Evolutionary conservation across 2,113 vertebrate species (phyloP).

Genomic region (Pseudorasbora parva): DNA sequence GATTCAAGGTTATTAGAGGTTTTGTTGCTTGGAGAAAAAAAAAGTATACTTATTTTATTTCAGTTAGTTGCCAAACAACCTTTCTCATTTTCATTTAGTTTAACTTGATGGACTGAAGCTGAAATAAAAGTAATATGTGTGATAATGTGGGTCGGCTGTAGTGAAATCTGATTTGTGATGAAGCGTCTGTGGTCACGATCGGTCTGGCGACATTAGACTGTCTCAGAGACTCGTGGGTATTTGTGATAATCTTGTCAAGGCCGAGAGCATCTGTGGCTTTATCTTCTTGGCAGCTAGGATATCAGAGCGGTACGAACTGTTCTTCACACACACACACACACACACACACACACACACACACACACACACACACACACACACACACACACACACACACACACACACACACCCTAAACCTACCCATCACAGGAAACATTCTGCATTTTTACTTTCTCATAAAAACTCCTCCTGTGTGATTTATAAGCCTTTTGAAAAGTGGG

Average conservation of each 20-base stretch:
- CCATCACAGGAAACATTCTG: too few relatives aligned
- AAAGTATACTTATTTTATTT: too few relatives aligned
- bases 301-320: constrained; percentile 40
- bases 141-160: background rate
- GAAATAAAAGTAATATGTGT: background rate
- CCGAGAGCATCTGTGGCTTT: constrained; percentile 44
- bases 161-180: background rate
- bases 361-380: background rate
- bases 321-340: constrained; percentile 48
- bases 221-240: constrained; percentile 9
- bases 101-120: too few relatives aligned
- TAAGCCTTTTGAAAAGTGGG: too few relatives aligned
- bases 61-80: too few relatives aligned
- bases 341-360: constrained; percentile 31
- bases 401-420: constrained; percentile 15
- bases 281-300: constrained; percentile 45
- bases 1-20: too few relatives aligned
- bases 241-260: constrained; percentile 39
- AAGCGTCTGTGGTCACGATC: background rate
- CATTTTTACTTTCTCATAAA: too few relatives aligned
- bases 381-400: constrained; percentile 16
- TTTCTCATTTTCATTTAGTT: too few relatives aligned
- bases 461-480: too few relatives aligned
- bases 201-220: background rate
- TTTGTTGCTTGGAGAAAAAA: too few relatives aligned